Conservation (phyloP, 2,888 invertebrate genomes). For the Auanema sp. region DNA sequence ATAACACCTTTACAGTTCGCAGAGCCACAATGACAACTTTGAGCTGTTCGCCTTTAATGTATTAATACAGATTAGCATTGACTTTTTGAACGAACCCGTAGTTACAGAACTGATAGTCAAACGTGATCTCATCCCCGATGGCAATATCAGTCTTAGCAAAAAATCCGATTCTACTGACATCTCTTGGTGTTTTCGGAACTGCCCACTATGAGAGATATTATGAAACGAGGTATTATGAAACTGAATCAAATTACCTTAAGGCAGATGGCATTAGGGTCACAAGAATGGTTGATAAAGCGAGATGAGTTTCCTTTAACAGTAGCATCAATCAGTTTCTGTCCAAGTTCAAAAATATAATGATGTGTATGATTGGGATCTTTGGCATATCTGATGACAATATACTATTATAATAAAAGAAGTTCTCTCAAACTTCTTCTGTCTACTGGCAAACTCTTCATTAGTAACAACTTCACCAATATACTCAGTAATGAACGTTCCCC, state of each 20-base stretch:
- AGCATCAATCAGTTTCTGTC: conserved; percentile 90
- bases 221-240: neutral
- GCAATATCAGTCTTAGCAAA: conserved; percentile 83
- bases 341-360: conserved; percentile 94
- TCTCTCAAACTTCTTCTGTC: conserved; percentile 23
- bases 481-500: conserved; percentile 93
- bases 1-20: conserved; percentile 90
- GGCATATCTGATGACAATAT: conserved; percentile 18
- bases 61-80: conserved; percentile 38
- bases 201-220: conserved; percentile 21
- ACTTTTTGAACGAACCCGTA: conserved; percentile 75
- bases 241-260: conserved; percentile 75
- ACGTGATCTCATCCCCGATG: conserved; percentile 91
- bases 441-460: conserved; percentile 29
- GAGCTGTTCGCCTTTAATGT: conserved; percentile 81
- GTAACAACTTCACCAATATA: conserved; percentile 90
- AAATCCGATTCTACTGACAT: conserved; percentile 77
- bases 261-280: conserved; percentile 96
- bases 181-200: conserved; percentile 36
- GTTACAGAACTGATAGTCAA: conserved; percentile 96
- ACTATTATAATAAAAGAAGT: neutral
- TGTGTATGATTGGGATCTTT: conserved; percentile 79
- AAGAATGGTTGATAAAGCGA: conserved; percentile 96
- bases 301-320: conserved; percentile 93
- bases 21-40: conserved; percentile 90